These are phyloP conservation scores for Sphenopsis melanotis DNA, from an alignment of 2,797 vertebrate genomes.

Conservation along the genomic window DNA sequence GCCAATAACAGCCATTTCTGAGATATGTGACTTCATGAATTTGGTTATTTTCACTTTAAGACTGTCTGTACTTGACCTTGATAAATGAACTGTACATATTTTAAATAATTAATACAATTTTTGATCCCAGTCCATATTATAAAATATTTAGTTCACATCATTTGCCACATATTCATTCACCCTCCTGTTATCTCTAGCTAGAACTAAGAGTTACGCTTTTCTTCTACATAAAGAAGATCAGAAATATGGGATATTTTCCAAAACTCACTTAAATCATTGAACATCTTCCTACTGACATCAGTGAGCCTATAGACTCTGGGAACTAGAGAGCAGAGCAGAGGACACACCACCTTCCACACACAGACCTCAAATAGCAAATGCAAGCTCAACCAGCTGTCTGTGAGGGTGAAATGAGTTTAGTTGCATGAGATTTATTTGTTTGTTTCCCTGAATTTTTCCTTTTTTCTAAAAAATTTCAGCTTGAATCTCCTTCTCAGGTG, in stretches of 20 bases:
- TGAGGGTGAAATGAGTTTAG: neutral
- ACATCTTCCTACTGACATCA: neutral
- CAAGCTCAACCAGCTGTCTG: neutral
- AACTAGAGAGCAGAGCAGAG: neutral
- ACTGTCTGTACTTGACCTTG: neutral
- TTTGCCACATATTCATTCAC: neutral
- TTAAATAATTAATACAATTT: neutral
- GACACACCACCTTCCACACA: neutral
- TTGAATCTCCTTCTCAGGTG: neutral
- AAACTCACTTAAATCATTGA: neutral
- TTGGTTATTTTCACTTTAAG: neutral
- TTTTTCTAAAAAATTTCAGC: neutral
- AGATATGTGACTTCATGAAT: neutral
- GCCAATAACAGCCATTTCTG: neutral
- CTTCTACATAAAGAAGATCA: neutral
- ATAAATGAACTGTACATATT: neutral
- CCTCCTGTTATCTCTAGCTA: neutral
- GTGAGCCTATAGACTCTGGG: neutral
- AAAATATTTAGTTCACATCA: neutral
- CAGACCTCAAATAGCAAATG: neutral
- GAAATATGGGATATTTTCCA: neutral
- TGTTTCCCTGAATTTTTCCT: neutral
- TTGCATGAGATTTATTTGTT: neutral
- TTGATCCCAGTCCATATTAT: neutral
- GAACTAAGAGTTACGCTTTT: neutral